These are phyloP conservation scores for Pachycephus smyrnensis DNA, from an alignment of 2,888 invertebrate genomes.

Conservation along the genomic window DNA sequence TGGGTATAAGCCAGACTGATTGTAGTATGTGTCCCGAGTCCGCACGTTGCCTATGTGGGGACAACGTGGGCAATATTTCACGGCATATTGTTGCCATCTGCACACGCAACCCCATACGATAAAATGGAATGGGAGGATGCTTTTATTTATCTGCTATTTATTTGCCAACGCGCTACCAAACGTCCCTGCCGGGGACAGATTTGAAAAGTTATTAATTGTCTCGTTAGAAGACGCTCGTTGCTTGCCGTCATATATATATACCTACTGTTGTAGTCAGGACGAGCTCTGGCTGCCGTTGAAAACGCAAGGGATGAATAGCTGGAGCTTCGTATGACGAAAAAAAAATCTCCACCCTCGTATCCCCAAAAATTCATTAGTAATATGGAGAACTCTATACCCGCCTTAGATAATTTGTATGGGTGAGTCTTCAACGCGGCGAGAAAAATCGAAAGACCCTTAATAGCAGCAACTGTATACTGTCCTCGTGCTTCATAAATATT, in stretches of 20 bases:
- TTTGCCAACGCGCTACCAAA: slow-evolving; percentile 61
- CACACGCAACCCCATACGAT: slow-evolving; percentile 59
- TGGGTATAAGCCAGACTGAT: neutral
- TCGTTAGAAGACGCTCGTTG: slow-evolving; percentile 31
- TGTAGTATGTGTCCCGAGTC: too few relatives aligned
- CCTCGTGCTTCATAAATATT: slow-evolving; percentile 46
- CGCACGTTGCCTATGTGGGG: slow-evolving; percentile 13
- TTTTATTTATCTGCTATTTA: slow-evolving; percentile 66
- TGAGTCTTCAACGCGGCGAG: too few relatives aligned
- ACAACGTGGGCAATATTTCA: slow-evolving; percentile 62
- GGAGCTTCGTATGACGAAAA: too few relatives aligned
- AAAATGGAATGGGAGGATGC: slow-evolving; percentile 47
- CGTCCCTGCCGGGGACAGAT: slow-evolving; percentile 61
- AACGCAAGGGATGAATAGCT: too few relatives aligned
- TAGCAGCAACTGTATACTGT: neutral
- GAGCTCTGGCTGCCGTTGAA: too few relatives aligned
- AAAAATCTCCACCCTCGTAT: too few relatives aligned
- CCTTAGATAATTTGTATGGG: too few relatives aligned
- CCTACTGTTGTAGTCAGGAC: too few relatives aligned
- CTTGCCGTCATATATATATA: neutral
- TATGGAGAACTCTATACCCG: too few relatives aligned
- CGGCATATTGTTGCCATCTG: slow-evolving; percentile 67
- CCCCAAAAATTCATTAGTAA: too few relatives aligned
- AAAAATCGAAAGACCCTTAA: too few relatives aligned
- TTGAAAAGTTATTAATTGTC: slow-evolving; percentile 66